phyloP scores from a whole-genome alignment of 2,888 invertebrate species.

The Oscheius sp. region DNA sequence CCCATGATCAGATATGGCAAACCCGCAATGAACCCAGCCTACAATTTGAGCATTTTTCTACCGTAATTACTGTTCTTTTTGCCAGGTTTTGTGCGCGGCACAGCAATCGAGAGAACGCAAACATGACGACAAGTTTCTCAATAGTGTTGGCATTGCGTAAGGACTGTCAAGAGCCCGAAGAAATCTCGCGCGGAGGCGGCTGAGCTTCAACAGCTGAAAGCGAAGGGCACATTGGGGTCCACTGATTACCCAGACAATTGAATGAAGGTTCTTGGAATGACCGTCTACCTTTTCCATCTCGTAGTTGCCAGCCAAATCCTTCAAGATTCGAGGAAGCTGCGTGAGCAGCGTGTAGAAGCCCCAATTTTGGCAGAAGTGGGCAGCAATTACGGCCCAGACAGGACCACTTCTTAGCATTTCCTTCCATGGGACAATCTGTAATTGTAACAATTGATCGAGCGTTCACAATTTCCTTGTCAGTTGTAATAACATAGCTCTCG shows the following conservation, averaged over 20 bases:
- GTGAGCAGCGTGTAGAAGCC: conserved; percentile 77
- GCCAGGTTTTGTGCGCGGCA: conserved; percentile 13
- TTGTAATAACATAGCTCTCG: conserved; percentile 1
- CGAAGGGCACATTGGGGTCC: not conserved
- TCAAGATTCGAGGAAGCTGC: conserved; percentile 75
- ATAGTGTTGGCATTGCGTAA: conserved; percentile 41
- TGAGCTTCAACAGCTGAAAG: not conserved
- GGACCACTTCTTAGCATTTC: conserved; percentile 74
- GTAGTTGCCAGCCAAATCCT: conserved; percentile 72
- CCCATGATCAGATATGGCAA: conserved; percentile 91
- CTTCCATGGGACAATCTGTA: conserved; percentile 74
- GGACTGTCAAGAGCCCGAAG: conserved; percentile 37
- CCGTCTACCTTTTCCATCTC: conserved; percentile 57
- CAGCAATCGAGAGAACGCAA: conserved; percentile 14
- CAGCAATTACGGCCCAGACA: conserved; percentile 75
- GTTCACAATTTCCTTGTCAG: not conserved
- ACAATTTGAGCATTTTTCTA: conserved; percentile 76
- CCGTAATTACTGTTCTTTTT: conserved; percentile 19
- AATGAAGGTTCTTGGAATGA: too few species aligned
- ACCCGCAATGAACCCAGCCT: conserved; percentile 87
- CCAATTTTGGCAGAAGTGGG: conserved; percentile 76
- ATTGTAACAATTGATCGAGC: conserved; percentile 1
- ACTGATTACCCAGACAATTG: not conserved
- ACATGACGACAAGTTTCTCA: conserved; percentile 34
- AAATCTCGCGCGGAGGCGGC: conserved; percentile 29